Evolutionary conservation across 23 tunicate genomes (phyloP).

Genomic region (Styela clava): DNA sequence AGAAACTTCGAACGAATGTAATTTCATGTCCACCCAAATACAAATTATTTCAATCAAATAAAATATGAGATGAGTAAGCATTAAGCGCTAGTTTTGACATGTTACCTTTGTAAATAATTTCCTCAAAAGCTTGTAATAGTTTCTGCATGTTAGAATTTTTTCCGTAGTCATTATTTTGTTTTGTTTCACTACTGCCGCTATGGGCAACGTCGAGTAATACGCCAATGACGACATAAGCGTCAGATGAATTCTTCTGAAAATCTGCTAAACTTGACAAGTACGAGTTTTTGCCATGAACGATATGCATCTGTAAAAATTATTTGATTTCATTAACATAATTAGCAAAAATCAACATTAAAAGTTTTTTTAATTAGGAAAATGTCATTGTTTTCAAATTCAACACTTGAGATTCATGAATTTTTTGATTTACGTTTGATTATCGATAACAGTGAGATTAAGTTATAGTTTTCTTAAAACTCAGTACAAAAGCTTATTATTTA

Average conservation of each 20-base stretch:
- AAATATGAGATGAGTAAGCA: too few relatives aligned
- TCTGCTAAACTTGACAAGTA: neutral
- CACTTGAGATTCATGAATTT: too few relatives aligned
- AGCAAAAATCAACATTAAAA: neutral
- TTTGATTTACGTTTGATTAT: too few relatives aligned
- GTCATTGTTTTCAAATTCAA: too few relatives aligned
- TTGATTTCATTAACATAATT: too few relatives aligned
- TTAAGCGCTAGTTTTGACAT: too few relatives aligned
- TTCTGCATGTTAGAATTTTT: neutral
- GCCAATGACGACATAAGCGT: slow-evolving; percentile 58
- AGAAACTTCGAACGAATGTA: too few relatives aligned
- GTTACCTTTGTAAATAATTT: slow-evolving; percentile 41
- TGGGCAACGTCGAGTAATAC: slow-evolving; percentile 40
- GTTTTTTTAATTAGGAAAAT: neutral
- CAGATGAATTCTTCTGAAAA: neutral
- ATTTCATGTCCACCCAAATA: too few relatives aligned
- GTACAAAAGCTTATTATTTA: too few relatives aligned
- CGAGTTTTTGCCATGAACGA: slow-evolving; percentile 61
- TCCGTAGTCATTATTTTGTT: neutral
- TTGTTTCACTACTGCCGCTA: neutral
- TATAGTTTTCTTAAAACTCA: too few relatives aligned
- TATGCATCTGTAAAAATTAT: slow-evolving; percentile 90
- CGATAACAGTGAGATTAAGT: too few relatives aligned
- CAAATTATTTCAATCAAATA: too few relatives aligned
- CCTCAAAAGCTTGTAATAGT: slow-evolving; percentile 18